phyloP scores from a whole-genome alignment of 1,140 invertebrate genomes.

The Antheraea pernyi region DNA sequence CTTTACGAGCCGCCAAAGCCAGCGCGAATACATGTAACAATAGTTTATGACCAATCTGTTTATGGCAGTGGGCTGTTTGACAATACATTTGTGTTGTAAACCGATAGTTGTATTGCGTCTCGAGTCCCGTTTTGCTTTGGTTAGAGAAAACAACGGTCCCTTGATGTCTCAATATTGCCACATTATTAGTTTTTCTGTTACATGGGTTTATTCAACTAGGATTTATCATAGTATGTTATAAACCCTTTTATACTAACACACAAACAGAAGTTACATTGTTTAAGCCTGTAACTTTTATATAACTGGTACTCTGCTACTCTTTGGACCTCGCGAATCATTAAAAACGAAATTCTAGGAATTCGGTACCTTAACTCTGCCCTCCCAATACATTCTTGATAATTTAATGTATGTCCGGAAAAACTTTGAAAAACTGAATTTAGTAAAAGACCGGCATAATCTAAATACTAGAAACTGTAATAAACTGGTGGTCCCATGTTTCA shows the following conservation, averaged over 20 bases:
- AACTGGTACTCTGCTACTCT: too few relatives aligned
- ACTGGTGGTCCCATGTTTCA: too few relatives aligned
- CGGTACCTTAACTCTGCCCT: too few relatives aligned
- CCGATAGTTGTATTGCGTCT: conserved; percentile 10
- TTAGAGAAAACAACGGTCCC: conserved; percentile 48
- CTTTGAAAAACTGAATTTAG: too few relatives aligned
- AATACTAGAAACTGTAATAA: too few relatives aligned
- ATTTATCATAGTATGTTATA: background rate
- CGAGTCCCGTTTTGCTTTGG: conserved; percentile 5
- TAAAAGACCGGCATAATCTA: too few relatives aligned
- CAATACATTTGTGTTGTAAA: conserved; percentile 42
- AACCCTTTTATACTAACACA: background rate
- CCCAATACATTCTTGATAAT: too few relatives aligned
- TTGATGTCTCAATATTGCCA: conserved; percentile 1
- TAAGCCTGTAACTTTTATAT: too few relatives aligned
- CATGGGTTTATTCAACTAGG: background rate
- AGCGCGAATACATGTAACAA: conserved; percentile 49
- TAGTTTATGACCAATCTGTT: conserved; percentile 55
- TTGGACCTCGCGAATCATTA: too few relatives aligned
- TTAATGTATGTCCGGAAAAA: too few relatives aligned
- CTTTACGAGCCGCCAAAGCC: conserved; percentile 64
- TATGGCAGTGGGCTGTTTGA: conserved; percentile 51
- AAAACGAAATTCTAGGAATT: too few relatives aligned
- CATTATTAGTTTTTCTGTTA: background rate
- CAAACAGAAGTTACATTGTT: background rate